These are phyloP conservation scores for Heteromurus nitidus DNA, from an alignment of 2,888 invertebrate genomes.

Conservation along the genomic window DNA sequence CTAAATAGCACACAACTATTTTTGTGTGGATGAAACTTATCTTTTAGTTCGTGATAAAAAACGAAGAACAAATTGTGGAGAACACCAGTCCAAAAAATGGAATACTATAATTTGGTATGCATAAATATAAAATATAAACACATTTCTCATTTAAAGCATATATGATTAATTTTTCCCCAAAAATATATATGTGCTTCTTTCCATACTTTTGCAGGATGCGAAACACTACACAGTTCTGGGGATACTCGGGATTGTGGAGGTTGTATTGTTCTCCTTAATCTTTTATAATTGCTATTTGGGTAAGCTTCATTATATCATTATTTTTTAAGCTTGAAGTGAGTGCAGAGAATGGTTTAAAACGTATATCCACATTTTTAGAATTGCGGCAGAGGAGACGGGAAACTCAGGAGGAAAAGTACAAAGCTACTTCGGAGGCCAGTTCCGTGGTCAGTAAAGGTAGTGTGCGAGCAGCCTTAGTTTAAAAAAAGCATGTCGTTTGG, in stretches of 20 bases:
- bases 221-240: constrained; percentile 68
- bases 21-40: too few relatives aligned
- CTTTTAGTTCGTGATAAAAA: too few relatives aligned
- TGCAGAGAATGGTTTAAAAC: not conserved
- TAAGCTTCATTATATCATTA: constrained; percentile 23
- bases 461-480: not conserved
- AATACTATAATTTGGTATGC: constrained; percentile 63
- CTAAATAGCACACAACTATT: too few relatives aligned
- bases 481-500: not conserved
- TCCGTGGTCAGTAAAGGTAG: constrained; percentile 50
- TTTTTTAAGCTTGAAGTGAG: not conserved
- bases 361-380: constrained; percentile 40
- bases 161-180: too few relatives aligned
- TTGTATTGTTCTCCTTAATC: constrained; percentile 62
- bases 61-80: too few relatives aligned
- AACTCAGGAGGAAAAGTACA: constrained; percentile 52
- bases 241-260: constrained; percentile 65
- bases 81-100: constrained; percentile 44
- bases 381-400: constrained; percentile 47
- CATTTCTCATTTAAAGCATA: too few relatives aligned
- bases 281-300: constrained; percentile 69
- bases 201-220: constrained; percentile 51
- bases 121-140: constrained; percentile 1
- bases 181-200: not conserved
- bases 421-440: constrained; percentile 5